A percentile compares a stretch with the other conserved stretches of the same genome.
These are phyloP conservation scores for Coccyzus lansbergi DNA, from an alignment of 2,797 vertebrate genomes.

Conservation along the genomic window DNA sequence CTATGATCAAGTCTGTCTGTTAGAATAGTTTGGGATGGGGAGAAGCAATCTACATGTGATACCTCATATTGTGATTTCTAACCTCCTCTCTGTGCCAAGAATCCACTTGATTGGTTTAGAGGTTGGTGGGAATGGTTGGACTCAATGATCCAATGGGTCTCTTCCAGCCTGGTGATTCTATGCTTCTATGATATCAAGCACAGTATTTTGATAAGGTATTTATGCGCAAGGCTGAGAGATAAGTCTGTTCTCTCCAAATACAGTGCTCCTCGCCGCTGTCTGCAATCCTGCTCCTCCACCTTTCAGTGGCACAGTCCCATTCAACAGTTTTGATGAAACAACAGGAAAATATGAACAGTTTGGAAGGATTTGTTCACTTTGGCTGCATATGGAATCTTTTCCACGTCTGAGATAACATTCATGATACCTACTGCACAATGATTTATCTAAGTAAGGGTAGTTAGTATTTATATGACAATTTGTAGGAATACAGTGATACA, in stretches of 20 bases:
- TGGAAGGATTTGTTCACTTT: background rate
- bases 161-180: too few species aligned
- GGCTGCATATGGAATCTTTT: background rate
- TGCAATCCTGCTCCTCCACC: background rate
- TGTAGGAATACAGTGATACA: background rate
- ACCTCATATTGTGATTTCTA: background rate
- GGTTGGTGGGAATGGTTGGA: too few species aligned
- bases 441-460: background rate
- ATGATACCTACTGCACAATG: accelerated
- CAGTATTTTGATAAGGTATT: background rate
- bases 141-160: too few species aligned
- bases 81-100: background rate
- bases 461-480: background rate
- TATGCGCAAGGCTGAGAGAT: background rate
- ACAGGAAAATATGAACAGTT: background rate
- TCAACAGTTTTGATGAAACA: background rate
- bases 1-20: background rate
- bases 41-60: background rate
- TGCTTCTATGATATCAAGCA: too few species aligned
- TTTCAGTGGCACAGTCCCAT: background rate
- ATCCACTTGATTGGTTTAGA: background rate
- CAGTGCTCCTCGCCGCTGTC: accelerated
- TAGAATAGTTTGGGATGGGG: background rate
- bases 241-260: background rate
- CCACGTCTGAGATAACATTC: too few species aligned